A percentile compares a stretch with the other conserved stretches of the same genome.
Conservation (phyloP, 2,888 invertebrate genomes). For the Ormyrus thymus region DNA sequence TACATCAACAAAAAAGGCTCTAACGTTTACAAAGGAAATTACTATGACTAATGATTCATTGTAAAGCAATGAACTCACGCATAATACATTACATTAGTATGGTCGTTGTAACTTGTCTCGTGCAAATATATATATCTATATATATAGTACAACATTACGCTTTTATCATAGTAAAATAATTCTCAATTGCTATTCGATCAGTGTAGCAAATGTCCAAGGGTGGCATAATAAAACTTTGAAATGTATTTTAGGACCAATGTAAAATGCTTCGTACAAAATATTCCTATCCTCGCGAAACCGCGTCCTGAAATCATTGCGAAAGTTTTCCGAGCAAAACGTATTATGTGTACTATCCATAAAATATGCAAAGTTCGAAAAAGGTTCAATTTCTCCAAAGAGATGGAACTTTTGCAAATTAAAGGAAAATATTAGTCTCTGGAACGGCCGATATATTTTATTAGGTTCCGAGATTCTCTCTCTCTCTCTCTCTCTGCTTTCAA, state of each 20-base stretch:
- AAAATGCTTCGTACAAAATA: too few relatives aligned
- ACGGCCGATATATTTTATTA: too few relatives aligned
- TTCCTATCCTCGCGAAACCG: too few relatives aligned
- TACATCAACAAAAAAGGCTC: background rate
- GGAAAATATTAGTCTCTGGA: too few relatives aligned
- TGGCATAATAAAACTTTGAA: slow-evolving; percentile 17
- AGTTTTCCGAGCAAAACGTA: too few relatives aligned
- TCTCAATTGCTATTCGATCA: slow-evolving; percentile 18
- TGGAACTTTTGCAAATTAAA: too few relatives aligned
- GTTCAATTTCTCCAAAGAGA: too few relatives aligned
- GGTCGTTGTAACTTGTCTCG: slow-evolving; percentile 1
- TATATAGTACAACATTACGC: background rate
- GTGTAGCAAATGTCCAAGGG: slow-evolving; percentile 6
- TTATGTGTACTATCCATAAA: too few relatives aligned
- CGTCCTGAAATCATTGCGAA: too few relatives aligned
- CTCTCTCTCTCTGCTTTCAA: too few relatives aligned
- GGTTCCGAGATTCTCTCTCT: too few relatives aligned
- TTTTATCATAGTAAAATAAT: slow-evolving; percentile 22
- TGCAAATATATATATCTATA: background rate
- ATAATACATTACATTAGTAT: slow-evolving; percentile 33
- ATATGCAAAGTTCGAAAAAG: too few relatives aligned
- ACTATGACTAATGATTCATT: slow-evolving; percentile 37
- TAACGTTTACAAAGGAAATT: slow-evolving; percentile 10
- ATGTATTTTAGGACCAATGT: background rate
- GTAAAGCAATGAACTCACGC: background rate